Evolutionary conservation across 2,113 vertebrate genomes (phyloP).

Genomic region (Camarhynchus parvulus): DNA sequence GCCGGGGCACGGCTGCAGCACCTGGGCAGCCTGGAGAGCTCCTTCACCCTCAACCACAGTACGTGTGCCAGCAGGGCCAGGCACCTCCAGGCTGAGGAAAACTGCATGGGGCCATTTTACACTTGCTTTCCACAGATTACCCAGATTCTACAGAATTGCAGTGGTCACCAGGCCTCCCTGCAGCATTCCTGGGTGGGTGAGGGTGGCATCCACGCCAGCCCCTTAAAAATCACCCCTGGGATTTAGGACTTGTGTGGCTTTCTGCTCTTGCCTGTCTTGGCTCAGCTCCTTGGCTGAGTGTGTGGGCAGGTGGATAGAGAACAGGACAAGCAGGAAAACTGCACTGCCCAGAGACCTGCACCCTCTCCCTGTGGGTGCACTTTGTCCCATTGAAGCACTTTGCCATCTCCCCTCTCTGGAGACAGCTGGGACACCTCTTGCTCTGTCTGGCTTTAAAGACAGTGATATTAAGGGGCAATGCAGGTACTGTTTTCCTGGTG

Average conservation of each 20-base stretch:
- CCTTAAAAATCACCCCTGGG: not conserved
- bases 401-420: not conserved
- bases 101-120: not conserved
- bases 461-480: not conserved
- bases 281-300: not conserved
- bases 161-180: not conserved
- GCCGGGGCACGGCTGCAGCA: conserved; percentile 87
- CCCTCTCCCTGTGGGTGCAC: not conserved
- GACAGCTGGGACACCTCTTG: not conserved
- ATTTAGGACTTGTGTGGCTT: not conserved
- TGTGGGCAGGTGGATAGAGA: not conserved
- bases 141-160: not conserved
- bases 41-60: conserved; percentile 94
- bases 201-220: not conserved
- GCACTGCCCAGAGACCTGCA: not conserved
- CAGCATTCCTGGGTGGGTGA: not conserved
- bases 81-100: not conserved
- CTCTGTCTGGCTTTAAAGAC: not conserved
- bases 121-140: not conserved
- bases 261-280: not conserved
- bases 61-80: not conserved
- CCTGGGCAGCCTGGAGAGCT: conserved; percentile 89
- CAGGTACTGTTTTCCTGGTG: not conserved
- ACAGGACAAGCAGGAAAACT: not conserved
- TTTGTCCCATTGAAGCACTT: not conserved